These are phyloP conservation scores for Luperina testacea DNA, from an alignment of 2,888 invertebrate species.

Conservation along the genomic window DNA sequence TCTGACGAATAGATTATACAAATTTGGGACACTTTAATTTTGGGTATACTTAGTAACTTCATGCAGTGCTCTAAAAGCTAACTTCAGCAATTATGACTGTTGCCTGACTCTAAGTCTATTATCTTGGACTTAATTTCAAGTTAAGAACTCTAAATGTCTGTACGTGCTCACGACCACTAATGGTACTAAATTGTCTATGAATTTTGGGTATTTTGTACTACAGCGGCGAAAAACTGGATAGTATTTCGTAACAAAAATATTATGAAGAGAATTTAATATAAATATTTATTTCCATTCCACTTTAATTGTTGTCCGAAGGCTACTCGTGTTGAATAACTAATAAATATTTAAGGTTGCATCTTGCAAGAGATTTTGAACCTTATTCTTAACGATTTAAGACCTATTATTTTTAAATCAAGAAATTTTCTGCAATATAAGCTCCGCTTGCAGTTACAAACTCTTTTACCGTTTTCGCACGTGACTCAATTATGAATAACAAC, in stretches of 20 bases:
- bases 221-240: constrained; percentile 23
- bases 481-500: constrained; percentile 59
- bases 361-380: constrained; percentile 27
- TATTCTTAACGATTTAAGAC: neutral
- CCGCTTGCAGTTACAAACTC: constrained; percentile 54
- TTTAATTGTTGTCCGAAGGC: constrained; percentile 65
- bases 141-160: constrained; percentile 53
- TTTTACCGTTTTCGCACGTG: constrained; percentile 62
- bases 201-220: constrained; percentile 18
- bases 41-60: constrained; percentile 14
- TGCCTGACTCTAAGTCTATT: constrained; percentile 55
- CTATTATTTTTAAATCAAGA: constrained; percentile 10
- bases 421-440: constrained; percentile 32
- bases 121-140: constrained; percentile 58
- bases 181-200: constrained; percentile 35
- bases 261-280: constrained; percentile 31
- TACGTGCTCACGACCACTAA: constrained; percentile 57
- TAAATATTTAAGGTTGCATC: constrained; percentile 27
- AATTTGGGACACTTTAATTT: neutral
- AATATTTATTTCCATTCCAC: constrained; percentile 63
- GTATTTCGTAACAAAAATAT: constrained; percentile 23
- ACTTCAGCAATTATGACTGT: constrained; percentile 55
- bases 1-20: neutral
- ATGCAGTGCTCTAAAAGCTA: constrained; percentile 44
- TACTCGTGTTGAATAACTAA: constrained; percentile 61